Base-by-base conservation (phyloP, 2,113 vertebrate genomes). In the Patagioenas fasciata region DNA sequence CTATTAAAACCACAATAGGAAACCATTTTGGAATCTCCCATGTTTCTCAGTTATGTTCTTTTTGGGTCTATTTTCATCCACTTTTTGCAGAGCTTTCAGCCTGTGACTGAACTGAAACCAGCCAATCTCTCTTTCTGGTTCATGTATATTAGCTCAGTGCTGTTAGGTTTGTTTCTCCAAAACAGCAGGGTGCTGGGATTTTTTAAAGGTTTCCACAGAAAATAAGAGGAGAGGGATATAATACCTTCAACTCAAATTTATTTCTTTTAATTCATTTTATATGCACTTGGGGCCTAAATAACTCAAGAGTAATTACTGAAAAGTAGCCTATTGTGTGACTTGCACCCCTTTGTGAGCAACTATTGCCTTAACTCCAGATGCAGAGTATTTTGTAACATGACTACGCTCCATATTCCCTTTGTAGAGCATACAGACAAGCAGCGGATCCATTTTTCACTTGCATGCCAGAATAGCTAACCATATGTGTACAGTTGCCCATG, bases 201-300 rank as follows among this genome's bases (percentile, higher is more conserved):
- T 94, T 97, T 91, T 93, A 95, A 93, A 94, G 91, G 82, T 96
- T 96, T 97, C 71, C 89, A 90, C 92, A 88, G 88, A 97, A 96
- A 96, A 93, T 86, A 97, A 85, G 91, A 90, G 71, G 81, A 90
- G 90, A 91, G 67, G 93, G 80, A 85, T 88, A 95, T 94, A 96
- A 96, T 95, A 88, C 93, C 89, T 96, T 96, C 94, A 96, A 91
- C 80, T 90, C 90, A 94, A 96, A 94, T 97, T 97, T 96, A 96
- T 95, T 95, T 96, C 90, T 96, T 97, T 97, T 95, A 97, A 96
- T 94, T 97, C 96, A 83, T 94, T 96, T 97, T 96, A 96, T 96
- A 94, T 91, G 93, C 95, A 90, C 93, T 95, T 64, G 75, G 94
- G 94, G 95, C 82, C 90, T 80, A 90, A 95, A 96, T 80, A 96